Evolutionary conservation across 2,797 vertebrate species (phyloP), one percentile per base, ranked within the genome.

Genomic region (Alfaro cultratus): DNA sequence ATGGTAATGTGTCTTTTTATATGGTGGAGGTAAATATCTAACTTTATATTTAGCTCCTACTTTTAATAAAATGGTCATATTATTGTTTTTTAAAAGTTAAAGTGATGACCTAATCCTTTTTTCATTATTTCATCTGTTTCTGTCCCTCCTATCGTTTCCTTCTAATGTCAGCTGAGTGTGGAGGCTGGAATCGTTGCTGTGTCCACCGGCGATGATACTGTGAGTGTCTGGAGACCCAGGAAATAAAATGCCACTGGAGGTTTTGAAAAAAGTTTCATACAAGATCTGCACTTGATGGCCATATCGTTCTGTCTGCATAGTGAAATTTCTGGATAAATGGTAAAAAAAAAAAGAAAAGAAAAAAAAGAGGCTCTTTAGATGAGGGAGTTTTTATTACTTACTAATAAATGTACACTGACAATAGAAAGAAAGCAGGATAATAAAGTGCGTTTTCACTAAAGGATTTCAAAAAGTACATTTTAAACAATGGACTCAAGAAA

Each of bases 211-310:
- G 95, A 96, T 0, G 92, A 94, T 77, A 96, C 94, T 0, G 93
- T 97, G 53, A 96, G 97, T 80, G 91, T 98, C 68, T 99, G 97
- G 97, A 95, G 96, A 81, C 95, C 96, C 74, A 93, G 89, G 71
- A 91, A 86, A 75, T 95, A 73, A 94, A 47, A 70, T 41, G 1
- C 12, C 29, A 36, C 36, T 34, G 23, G 23, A 71, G 71, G 31
- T 79, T 47, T 45, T 64, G 16, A 79, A 75, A 75, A 12, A n/a
- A 12, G 57, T 15, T 16, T 41, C 15, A 7, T 18, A 73, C 11
- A 8, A 71, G 5, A 55, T 53, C 3, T 12, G 26, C 18, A n/a
- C 49, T 31, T 57, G 29, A 36, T 51, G 72, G 41, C 45, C 39
- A 21, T 46, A 0, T 23, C 26, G 23, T 15, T 71, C 26, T 71